Evolutionary conservation across 2,797 vertebrate species (phyloP), one percentile per base, ranked within the genome.

Genomic region (Brachymystax lenok): DNA sequence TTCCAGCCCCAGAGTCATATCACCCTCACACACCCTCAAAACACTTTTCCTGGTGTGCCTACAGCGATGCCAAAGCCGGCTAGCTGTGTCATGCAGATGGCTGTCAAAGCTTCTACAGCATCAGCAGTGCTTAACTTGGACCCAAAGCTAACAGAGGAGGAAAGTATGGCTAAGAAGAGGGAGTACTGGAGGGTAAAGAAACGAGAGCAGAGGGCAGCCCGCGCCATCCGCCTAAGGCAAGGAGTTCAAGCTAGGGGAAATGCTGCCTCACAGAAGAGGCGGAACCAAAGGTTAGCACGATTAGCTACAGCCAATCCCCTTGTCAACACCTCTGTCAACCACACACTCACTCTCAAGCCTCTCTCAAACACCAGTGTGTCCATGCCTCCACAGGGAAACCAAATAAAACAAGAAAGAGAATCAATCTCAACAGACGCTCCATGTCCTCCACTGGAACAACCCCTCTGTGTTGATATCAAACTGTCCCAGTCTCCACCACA

Each of bases 171-270:
- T 0, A 92, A 85, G 74, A 94, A 92, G 81, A 89, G 91, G 51
- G 92, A 94, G 80, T 93, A 93, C 75, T 94, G 93, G 91, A 91
- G 93, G 79, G 79, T 92, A 61, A 94, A 93, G 84, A 95, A 95
- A 67, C 90, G 93, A 0, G 92, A 94, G 85, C 94, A 95, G 89
- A 84, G 94, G 50, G 94, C 94, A 0, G 90, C 88, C 1, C 91
- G 87, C 0, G 89, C 93, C 0, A 64, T 84, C 8, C 83, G 86
- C 2, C 54, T 90, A n/a, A 89, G 84, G 30, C 90, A 89, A 33
- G 83, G 89, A 0, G 35, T 86, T 24, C 90, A 89, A 16, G 87
- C 82, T 0, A 80, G 89, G 70, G 86, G 82, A 69, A 84, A 6
- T 0, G 79, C 85, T 0, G 76, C 82, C 10, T 69, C 82, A 3